phyloP scores from a whole-genome alignment of 2,113 vertebrate genomes.

The Thalassarche chlororhynchos region DNA sequence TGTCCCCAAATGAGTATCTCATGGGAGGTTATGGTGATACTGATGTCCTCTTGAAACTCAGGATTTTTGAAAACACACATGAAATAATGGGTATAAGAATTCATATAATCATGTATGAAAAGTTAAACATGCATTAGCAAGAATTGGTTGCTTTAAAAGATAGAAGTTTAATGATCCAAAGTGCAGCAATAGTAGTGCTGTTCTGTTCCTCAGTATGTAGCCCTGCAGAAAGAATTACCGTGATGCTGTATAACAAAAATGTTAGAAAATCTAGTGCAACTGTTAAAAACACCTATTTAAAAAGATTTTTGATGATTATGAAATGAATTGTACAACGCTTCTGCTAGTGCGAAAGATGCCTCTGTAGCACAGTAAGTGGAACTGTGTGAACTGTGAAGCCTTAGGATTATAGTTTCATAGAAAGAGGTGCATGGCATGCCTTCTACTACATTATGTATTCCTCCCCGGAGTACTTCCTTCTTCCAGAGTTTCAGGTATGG shows the following conservation, averaged over 20 bases:
- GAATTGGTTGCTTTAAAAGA: constrained; percentile 3
- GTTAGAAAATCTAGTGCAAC: background rate
- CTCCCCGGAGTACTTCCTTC: background rate
- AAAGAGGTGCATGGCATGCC: background rate
- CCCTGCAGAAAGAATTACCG: background rate
- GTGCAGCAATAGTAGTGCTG: background rate
- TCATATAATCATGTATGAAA: background rate
- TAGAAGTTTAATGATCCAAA: background rate
- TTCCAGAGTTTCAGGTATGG: constrained; percentile 16
- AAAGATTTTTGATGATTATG: background rate
- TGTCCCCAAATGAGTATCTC: background rate
- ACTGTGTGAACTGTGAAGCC: background rate
- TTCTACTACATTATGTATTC: constrained; percentile 9
- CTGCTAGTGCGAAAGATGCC: background rate
- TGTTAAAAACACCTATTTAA: constrained; percentile 24
- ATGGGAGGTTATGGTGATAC: background rate
- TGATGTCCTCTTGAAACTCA: background rate
- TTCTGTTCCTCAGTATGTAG: background rate
- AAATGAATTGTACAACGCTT: background rate
- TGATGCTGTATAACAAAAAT: background rate
- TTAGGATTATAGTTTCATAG: constrained; percentile 34
- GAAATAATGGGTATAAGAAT: background rate
- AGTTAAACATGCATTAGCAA: constrained; percentile 6
- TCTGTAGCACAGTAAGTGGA: background rate
- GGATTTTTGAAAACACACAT: background rate